phyloP scores from a whole-genome alignment of 2,113 vertebrate genomes.

The Caranx ignobilis region DNA sequence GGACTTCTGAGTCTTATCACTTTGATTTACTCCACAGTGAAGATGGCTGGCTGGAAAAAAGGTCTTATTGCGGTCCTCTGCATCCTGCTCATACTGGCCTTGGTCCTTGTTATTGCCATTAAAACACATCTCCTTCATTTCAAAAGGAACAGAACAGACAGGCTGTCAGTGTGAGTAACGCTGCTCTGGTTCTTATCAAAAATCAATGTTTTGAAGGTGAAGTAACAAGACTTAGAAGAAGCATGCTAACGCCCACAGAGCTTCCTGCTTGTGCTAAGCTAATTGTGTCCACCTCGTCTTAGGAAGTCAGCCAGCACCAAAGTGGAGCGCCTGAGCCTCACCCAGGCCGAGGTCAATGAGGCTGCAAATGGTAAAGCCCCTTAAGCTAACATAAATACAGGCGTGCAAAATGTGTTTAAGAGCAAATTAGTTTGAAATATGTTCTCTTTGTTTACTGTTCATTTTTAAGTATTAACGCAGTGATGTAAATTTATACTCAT shows the following conservation, averaged over 20 bases:
- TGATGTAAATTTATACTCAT: not conserved
- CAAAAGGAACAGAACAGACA: constrained; percentile 46
- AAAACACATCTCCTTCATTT: constrained; percentile 59
- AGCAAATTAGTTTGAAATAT: not conserved
- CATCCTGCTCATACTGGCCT: constrained; percentile 63
- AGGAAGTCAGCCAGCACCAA: constrained; percentile 82
- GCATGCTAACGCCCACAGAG: not conserved
- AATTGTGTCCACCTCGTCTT: constrained; percentile 45
- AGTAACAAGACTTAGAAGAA: not conserved
- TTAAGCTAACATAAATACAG: not conserved
- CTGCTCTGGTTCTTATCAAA: constrained; percentile 9
- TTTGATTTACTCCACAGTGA: constrained; percentile 73
- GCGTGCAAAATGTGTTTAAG: not conserved
- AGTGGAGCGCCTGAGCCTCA: constrained; percentile 80
- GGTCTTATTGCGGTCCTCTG: constrained; percentile 69
- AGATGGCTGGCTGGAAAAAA: constrained; percentile 82
- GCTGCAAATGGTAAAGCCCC: constrained; percentile 73
- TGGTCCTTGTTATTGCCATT: constrained; percentile 66
- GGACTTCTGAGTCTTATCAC: not conserved
- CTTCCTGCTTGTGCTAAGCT: constrained; percentile 51
- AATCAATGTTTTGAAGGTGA: constrained; percentile 1
- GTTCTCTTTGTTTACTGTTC: not conserved
- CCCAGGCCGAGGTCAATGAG: constrained; percentile 71
- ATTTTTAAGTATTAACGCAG: not conserved
- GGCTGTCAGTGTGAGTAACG: constrained; percentile 81